Conservation (phyloP, 2,113 vertebrate genomes). For the Myiozetetes cayanensis region DNA sequence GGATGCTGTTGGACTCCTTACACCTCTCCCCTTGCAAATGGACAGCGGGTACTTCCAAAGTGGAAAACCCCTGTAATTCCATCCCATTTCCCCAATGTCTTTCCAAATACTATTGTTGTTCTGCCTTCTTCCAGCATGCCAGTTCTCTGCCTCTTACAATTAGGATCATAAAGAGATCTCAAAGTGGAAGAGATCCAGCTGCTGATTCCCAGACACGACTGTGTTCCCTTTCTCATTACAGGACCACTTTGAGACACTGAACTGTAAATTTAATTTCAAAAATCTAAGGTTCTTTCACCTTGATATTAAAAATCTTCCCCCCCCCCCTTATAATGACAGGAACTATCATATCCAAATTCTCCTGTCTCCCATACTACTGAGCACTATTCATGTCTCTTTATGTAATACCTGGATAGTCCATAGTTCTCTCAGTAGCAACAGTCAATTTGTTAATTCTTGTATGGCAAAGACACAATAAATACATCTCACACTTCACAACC, state of each 20-base stretch:
- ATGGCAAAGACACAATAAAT: too few species aligned
- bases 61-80: not conserved
- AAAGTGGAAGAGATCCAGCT: too few species aligned
- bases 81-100: not conserved
- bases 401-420: too few species aligned
- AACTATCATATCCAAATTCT: too few species aligned
- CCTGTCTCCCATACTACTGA: too few species aligned
- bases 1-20: not conserved
- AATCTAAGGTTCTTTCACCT: not conserved
- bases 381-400: too few species aligned
- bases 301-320: not conserved
- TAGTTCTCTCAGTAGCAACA: too few species aligned
- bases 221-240: not conserved
- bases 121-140: not conserved
- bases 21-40: not conserved
- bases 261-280: constrained; percentile 31
- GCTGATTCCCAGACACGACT: accelerated
- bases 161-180: not conserved
- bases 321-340: too few species aligned
- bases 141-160: not conserved
- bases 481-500: too few species aligned
- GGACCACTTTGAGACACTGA: not conserved
- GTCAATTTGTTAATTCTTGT: too few species aligned
- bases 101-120: not conserved
- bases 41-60: not conserved